Conservation (phyloP, 2,113 vertebrate species). For the Anoura caudifer region DNA sequence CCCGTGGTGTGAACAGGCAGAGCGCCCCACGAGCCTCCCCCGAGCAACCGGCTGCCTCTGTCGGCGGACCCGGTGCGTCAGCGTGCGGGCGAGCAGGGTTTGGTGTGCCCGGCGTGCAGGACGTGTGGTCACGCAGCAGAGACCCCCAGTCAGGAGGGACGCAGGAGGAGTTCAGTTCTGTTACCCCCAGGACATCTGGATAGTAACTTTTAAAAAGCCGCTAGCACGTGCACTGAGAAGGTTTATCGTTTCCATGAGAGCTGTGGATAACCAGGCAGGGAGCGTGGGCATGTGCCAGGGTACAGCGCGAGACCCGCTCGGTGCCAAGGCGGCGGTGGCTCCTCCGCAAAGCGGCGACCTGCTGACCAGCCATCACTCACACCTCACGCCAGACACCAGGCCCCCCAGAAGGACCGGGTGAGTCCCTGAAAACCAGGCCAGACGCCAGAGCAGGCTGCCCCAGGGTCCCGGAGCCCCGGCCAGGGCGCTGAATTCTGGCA, state of each 20-base stretch:
- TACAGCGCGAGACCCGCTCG: too few relatives aligned
- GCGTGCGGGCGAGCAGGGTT: background rate
- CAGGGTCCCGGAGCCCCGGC: too few relatives aligned
- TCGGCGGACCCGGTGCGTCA: background rate
- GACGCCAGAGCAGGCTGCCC: too few relatives aligned
- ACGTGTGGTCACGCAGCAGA: rapidly evolving
- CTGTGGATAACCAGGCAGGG: too few relatives aligned
- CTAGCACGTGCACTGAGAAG: background rate
- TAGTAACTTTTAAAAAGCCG: background rate
- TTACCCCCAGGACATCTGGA: background rate
- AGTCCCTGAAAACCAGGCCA: too few relatives aligned
- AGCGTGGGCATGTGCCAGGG: too few relatives aligned
- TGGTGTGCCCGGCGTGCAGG: background rate
- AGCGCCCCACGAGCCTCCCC: background rate
- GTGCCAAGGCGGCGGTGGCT: too few relatives aligned
- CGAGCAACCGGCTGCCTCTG: background rate
- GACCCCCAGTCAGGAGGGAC: background rate
- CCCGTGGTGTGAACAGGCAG: background rate
- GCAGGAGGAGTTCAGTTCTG: background rate
- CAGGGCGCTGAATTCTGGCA: background rate
- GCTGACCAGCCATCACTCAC: too few relatives aligned
- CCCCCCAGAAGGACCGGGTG: too few relatives aligned
- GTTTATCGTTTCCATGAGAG: background rate
- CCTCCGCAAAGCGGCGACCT: too few relatives aligned
- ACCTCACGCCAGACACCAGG: too few relatives aligned